These are phyloP conservation scores for Elaphurus davidianus DNA, from an alignment of 2,113 vertebrate genomes.

Conservation along the genomic window DNA sequence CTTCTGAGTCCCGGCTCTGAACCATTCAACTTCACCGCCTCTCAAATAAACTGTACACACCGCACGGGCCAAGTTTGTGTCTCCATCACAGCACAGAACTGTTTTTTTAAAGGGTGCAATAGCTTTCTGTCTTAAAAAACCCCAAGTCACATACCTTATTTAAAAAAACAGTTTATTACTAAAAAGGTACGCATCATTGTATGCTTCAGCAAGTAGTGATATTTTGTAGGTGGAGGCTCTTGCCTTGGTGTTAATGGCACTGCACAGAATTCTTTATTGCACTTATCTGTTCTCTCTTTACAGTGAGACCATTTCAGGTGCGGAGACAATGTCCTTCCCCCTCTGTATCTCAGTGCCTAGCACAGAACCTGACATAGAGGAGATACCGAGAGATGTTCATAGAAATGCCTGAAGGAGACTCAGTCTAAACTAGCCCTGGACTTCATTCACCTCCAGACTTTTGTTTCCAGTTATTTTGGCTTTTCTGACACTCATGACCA, in stretches of 20 bases:
- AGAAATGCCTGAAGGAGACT: background rate
- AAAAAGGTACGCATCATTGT: background rate
- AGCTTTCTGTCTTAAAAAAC: background rate
- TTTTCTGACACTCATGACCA: background rate
- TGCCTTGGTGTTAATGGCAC: background rate
- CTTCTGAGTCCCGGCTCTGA: background rate
- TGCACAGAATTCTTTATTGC: background rate
- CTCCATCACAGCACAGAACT: background rate
- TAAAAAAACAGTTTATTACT: background rate
- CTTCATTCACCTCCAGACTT: background rate
- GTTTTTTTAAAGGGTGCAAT: background rate
- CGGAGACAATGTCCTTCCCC: background rate
- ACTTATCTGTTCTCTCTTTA: background rate
- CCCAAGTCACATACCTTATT: background rate
- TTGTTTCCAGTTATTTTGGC: background rate
- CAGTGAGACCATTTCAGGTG: background rate
- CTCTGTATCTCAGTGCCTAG: background rate
- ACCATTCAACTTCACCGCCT: background rate
- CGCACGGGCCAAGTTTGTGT: fast-evolving
- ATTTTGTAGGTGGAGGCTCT: background rate
- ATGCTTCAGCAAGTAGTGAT: background rate
- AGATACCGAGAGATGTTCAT: background rate
- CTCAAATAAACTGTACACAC: fast-evolving
- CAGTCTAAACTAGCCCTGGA: background rate
- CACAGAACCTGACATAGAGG: background rate